Evolutionary conservation across 2,888 invertebrate genomes (phyloP).

Genomic region (Portevinia maculata): DNA sequence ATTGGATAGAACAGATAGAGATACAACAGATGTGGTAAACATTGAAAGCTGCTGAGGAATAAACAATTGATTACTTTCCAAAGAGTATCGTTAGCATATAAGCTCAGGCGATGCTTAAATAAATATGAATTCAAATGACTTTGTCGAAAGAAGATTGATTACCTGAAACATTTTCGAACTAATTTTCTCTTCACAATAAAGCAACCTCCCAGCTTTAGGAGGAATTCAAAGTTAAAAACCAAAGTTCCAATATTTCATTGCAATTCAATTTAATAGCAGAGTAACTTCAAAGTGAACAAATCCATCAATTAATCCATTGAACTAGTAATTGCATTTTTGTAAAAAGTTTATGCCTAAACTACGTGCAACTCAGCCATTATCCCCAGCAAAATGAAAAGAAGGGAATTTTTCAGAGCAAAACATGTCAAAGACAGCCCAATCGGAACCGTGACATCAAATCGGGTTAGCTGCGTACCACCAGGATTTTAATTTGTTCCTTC

Average conservation of each 20-base stretch:
- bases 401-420: background rate
- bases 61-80: slow-evolving; percentile 21
- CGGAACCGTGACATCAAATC: slow-evolving; percentile 53
- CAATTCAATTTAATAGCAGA: background rate
- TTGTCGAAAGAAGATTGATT: too few species aligned
- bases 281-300: slow-evolving; percentile 11
- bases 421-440: slow-evolving; percentile 50
- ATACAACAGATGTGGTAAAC: slow-evolving; percentile 16
- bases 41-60: slow-evolving; percentile 17
- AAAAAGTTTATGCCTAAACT: slow-evolving; percentile 21
- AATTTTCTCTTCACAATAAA: too few species aligned
- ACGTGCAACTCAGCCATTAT: slow-evolving; percentile 13
- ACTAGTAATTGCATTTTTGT: slow-evolving; percentile 60
- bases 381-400: background rate
- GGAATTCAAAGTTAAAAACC: background rate
- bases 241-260: background rate
- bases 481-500: slow-evolving; percentile 28
- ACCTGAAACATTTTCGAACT: too few species aligned
- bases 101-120: background rate
- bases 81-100: background rate
- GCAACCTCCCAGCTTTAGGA: background rate
- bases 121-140: too few species aligned
- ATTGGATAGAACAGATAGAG: slow-evolving; percentile 12
- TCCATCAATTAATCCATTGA: slow-evolving; percentile 48
- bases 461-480: slow-evolving; percentile 11